A percentile compares a stretch with the other conserved stretches of the same genome.
phyloP scores from a whole-genome alignment of 2,113 vertebrate genomes.

The Jaculus jaculus region DNA sequence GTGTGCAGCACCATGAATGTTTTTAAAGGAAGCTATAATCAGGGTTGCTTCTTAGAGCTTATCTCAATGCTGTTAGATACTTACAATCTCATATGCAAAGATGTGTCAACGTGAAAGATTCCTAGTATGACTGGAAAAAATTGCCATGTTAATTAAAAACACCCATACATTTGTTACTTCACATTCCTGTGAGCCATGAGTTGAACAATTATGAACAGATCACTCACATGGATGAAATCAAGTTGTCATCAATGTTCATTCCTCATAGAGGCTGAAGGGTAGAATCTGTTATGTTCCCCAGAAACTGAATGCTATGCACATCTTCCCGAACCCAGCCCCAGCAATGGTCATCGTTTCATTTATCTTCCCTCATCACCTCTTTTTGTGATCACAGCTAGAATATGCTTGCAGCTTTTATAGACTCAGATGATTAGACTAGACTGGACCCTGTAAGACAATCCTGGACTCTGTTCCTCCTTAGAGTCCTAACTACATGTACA shows the following conservation, averaged over 20 bases:
- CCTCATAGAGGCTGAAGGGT: not conserved
- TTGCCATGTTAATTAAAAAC: not conserved
- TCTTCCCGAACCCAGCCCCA: not conserved
- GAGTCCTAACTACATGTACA: not conserved
- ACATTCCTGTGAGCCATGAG: fast-evolving
- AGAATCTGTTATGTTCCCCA: not conserved
- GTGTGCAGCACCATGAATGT: no score
- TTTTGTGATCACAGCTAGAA: not conserved
- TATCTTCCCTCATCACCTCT: fast-evolving
- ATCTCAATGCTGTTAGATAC: not conserved
- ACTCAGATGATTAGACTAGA: not conserved
- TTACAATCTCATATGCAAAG: not conserved
- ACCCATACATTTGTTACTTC: not conserved
- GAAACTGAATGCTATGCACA: fast-evolving
- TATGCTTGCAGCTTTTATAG: not conserved
- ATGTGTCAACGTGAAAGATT: not conserved
- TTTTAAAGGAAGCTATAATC: not conserved
- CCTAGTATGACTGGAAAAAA: not conserved
- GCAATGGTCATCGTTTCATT: fast-evolving
- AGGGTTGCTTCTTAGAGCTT: not conserved
- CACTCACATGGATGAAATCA: not conserved
- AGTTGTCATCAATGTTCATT: fast-evolving
- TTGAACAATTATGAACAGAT: not conserved
- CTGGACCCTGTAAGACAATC: no score
- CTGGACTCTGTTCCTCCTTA: fast-evolving